A percentile compares a stretch with the other conserved stretches of the same genome.
phyloP scores from a whole-genome alignment of 2,113 vertebrate genomes.

The Peromyscus polionotus region DNA sequence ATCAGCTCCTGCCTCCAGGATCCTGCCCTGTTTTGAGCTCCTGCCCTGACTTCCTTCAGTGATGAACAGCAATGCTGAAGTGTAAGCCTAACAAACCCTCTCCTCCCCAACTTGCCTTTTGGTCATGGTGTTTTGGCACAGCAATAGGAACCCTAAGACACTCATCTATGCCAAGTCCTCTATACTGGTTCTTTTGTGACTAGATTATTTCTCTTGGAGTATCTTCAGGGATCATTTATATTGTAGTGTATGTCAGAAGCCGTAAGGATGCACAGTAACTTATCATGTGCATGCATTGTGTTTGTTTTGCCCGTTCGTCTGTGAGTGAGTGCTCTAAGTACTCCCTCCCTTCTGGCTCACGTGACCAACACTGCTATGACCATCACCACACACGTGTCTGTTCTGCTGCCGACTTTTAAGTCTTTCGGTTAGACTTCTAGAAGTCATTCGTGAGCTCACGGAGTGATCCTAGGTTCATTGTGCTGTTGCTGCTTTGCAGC shows the following conservation, averaged over 20 bases:
- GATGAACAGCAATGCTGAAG: not conserved
- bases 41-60: not conserved
- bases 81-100: not conserved
- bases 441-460: not conserved
- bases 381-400: not conserved
- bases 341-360: not conserved
- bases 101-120: not conserved
- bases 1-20: not conserved
- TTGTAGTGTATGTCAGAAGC: not conserved
- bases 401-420: not conserved
- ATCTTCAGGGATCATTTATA: not conserved
- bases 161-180: not conserved
- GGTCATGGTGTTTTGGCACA: not conserved
- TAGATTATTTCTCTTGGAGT: not conserved
- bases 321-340: no score
- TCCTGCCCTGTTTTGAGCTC: not conserved
- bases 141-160: not conserved
- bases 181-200: not conserved
- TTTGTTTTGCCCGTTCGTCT: not conserved
- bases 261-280: not conserved
- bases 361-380: not conserved
- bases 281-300: fast-evolving
- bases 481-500: not conserved
- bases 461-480: not conserved
- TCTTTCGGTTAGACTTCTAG: not conserved